Conservation (phyloP, 2,888 invertebrate species). For the Doris montereyensis region DNA sequence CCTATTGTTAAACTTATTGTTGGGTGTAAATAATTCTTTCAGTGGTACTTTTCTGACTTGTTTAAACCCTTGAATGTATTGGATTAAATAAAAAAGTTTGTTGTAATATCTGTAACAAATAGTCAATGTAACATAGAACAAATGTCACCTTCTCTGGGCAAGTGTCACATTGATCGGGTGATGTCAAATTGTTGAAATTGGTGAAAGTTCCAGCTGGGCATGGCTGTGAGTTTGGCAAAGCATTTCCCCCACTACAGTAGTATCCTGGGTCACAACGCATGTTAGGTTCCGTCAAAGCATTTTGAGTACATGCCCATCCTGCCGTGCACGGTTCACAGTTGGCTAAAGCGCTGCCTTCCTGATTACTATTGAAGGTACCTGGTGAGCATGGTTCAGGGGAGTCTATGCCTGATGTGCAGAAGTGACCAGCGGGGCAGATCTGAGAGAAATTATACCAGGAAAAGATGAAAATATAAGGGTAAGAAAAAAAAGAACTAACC, state of each 20-base stretch:
- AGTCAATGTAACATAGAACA: no score
- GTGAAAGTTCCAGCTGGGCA: slow-evolving; percentile 69
- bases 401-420: slow-evolving; percentile 55
- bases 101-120: no score
- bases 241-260: slow-evolving; percentile 69
- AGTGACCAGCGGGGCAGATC: slow-evolving; percentile 56
- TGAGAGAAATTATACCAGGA: slow-evolving; percentile 9
- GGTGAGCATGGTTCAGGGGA: slow-evolving; percentile 60
- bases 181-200: slow-evolving; percentile 65
- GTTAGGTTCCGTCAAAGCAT: slow-evolving; percentile 61
- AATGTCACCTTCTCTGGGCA: slow-evolving; percentile 53
- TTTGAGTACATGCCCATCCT: slow-evolving; percentile 63
- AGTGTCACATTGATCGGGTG: slow-evolving; percentile 60
- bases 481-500: no score
- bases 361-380: slow-evolving; percentile 63
- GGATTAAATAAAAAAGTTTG: no score
- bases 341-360: slow-evolving; percentile 45
- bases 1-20: no score
- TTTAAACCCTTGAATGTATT: no score
- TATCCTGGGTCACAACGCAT: slow-evolving; percentile 66
- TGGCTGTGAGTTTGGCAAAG: slow-evolving; percentile 60
- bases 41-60: no score
- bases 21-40: no score
- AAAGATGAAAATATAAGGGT: not conserved
- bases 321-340: slow-evolving; percentile 62